Evolutionary conservation across 2,797 vertebrate genomes (phyloP).

Genomic region (Channallabes apus): DNA sequence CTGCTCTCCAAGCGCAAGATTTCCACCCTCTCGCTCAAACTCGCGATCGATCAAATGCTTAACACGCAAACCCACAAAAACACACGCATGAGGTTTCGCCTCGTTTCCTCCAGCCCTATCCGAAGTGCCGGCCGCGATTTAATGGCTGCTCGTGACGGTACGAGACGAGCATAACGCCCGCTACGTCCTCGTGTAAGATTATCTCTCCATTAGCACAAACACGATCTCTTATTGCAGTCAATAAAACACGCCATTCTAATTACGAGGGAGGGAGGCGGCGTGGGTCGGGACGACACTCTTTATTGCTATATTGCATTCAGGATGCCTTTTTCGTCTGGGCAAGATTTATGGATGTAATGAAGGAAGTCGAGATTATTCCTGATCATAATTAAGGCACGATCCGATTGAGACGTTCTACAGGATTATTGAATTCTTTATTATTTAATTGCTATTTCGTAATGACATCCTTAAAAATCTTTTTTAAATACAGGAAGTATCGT

Average conservation of each 20-base stretch:
- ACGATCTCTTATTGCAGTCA: constrained; percentile 58
- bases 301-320: constrained; percentile 26
- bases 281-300: constrained; percentile 18
- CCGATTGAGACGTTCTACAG: constrained; percentile 1
- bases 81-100: constrained; percentile 52
- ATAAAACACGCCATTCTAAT: constrained; percentile 57
- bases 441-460: constrained; percentile 5
- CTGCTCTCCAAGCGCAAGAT: neutral
- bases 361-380: constrained; percentile 28
- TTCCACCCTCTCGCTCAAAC: neutral
- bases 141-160: constrained; percentile 45
- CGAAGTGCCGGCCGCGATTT: constrained; percentile 57
- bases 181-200: constrained; percentile 54
- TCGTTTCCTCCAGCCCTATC: constrained; percentile 55
- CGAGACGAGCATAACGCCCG: constrained; percentile 45
- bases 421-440: neutral
- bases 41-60: constrained; percentile 28
- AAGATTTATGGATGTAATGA: constrained; percentile 28
- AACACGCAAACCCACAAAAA: constrained; percentile 10
- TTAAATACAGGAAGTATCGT: neutral
- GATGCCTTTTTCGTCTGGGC: constrained; percentile 5
- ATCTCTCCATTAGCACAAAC: constrained; percentile 56
- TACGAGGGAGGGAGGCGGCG: constrained; percentile 41
- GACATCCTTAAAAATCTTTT: neutral
- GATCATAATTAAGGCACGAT: constrained; percentile 9